phyloP scores from a whole-genome alignment of 2,113 vertebrate genomes.

The Heliornis fulica region DNA sequence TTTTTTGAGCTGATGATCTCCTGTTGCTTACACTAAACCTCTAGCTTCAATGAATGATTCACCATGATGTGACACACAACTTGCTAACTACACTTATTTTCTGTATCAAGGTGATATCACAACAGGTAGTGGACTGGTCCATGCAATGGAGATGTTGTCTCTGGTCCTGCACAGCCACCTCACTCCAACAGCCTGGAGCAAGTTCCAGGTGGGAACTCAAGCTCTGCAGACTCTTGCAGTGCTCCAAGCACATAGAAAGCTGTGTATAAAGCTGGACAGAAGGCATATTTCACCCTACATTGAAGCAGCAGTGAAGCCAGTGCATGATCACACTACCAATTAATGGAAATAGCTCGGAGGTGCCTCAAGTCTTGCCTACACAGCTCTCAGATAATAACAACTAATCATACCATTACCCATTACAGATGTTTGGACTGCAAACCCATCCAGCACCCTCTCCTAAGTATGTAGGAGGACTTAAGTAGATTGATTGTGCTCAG shows the following conservation, averaged over 20 bases:
- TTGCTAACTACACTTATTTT: neutral
- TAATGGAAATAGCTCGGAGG: neutral
- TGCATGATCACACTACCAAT: fast-evolving
- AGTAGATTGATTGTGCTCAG: neutral
- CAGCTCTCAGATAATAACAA: neutral
- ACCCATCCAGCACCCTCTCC: neutral
- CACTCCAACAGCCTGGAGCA: neutral
- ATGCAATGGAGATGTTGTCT: neutral
- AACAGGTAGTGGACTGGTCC: neutral
- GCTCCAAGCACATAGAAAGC: neutral
- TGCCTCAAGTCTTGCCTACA: neutral
- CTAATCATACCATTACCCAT: fast-evolving
- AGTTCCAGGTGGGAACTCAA: neutral
- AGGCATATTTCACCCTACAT: neutral
- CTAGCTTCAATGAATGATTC: neutral
- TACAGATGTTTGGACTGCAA: neutral
- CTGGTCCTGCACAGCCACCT: neutral
- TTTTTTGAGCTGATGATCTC: neutral
- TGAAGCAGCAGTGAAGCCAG: neutral
- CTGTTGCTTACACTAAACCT: neutral
- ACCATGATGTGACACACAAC: neutral
- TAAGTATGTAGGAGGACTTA: neutral
- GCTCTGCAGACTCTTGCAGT: neutral
- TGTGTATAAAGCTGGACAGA: neutral
- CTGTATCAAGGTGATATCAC: fast-evolving